These are phyloP conservation scores for Musca domestica DNA, from an alignment of 1,140 invertebrate species.

Conservation along the genomic window DNA sequence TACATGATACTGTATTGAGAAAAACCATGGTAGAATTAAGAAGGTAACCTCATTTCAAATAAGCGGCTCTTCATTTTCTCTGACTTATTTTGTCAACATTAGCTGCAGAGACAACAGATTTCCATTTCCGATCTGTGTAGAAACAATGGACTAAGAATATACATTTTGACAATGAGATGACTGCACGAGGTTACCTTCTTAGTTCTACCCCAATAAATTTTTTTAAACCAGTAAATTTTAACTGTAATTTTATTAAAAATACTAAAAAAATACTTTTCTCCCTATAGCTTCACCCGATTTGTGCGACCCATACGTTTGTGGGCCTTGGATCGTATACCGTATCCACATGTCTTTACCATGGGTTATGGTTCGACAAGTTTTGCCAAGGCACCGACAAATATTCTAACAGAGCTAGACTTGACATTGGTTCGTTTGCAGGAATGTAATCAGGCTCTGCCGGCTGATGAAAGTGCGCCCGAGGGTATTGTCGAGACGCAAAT, in stretches of 20 bases:
- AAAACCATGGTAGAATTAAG: too few relatives aligned
- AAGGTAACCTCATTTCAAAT: too few relatives aligned
- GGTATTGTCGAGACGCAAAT: conserved; percentile 38
- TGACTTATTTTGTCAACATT: too few relatives aligned
- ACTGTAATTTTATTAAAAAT: neutral
- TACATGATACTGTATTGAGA: too few relatives aligned
- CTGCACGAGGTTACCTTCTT: too few relatives aligned
- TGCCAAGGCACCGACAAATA: conserved; percentile 35
- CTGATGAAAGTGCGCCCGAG: conserved; percentile 27
- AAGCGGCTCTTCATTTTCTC: too few relatives aligned
- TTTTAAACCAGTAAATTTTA: too few relatives aligned
- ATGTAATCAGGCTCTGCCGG: conserved; percentile 35
- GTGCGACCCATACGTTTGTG: conserved; percentile 36
- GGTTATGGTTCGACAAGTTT: conserved; percentile 41
- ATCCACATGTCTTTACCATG: conserved; percentile 35
- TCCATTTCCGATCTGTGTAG: too few relatives aligned
- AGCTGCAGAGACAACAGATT: too few relatives aligned
- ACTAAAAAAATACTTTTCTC: neutral
- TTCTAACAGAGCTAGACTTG: conserved; percentile 37
- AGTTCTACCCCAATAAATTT: too few relatives aligned
- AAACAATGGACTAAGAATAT: too few relatives aligned
- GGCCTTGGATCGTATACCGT: conserved; percentile 35
- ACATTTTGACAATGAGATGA: too few relatives aligned
- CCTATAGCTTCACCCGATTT: conserved; percentile 32
- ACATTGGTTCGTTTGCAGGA: conserved; percentile 31